A percentile compares a stretch with the other conserved stretches of the same genome.
phyloP scores from a whole-genome alignment of 2,113 vertebrate genomes.

The Lophotis ruficrista region DNA sequence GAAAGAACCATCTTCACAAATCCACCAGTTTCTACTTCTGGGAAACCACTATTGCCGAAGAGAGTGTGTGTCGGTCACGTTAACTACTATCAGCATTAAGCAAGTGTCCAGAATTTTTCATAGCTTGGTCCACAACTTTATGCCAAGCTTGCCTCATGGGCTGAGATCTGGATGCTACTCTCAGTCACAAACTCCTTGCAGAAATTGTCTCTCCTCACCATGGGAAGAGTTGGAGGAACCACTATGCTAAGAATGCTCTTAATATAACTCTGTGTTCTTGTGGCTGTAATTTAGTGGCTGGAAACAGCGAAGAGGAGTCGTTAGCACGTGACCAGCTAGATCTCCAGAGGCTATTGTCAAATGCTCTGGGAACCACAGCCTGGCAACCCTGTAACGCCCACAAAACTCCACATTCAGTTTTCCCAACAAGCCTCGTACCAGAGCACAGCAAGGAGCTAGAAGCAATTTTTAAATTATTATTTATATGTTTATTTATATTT shows the following conservation, averaged over 20 bases:
- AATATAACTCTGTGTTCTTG: background rate
- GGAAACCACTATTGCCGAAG: background rate
- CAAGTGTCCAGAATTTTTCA: background rate
- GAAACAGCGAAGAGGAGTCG: background rate
- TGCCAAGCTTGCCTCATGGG: background rate
- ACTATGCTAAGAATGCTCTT: background rate
- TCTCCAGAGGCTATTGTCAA: background rate
- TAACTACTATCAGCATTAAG: background rate
- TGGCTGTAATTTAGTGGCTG: background rate
- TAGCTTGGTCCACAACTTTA: background rate
- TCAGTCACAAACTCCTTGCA: background rate
- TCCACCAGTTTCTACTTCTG: background rate
- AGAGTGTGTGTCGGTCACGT: too few species aligned
- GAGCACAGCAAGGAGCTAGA: background rate
- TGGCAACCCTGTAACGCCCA: background rate
- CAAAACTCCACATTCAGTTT: background rate
- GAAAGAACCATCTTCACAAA: background rate
- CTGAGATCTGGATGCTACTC: background rate
- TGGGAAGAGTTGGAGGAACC: background rate
- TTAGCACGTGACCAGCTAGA: background rate
- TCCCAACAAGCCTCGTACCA: background rate
- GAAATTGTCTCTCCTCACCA: background rate
- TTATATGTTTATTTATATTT: too few species aligned
- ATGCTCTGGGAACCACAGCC: background rate
- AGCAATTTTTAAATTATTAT: background rate